Evolutionary conservation across 2,113 vertebrate species (phyloP).

Genomic region (Gymnobelideus leadbeateri): DNA sequence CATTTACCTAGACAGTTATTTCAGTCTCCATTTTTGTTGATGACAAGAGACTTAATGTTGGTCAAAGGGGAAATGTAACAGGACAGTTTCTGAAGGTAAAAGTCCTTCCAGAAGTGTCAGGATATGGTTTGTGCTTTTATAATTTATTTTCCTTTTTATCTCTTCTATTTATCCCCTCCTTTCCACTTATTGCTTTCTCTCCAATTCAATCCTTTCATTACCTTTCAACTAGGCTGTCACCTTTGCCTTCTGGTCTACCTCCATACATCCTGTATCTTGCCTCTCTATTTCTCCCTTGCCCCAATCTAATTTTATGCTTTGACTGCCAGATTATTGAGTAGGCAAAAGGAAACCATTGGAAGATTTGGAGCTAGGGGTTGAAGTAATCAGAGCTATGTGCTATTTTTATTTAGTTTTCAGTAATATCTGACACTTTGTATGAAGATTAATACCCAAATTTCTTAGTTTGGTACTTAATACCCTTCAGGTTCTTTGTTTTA

Average conservation of each 20-base stretch:
- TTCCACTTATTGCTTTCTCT: not conserved
- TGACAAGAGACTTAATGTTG: not conserved
- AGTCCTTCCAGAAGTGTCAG: not conserved
- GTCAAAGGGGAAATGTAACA: not conserved
- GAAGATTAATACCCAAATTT: too few species aligned
- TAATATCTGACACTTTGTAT: too few species aligned
- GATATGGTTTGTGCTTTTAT: not conserved
- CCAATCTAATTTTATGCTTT: not conserved
- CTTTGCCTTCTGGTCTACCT: not conserved
- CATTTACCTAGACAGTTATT: rapidly evolving
- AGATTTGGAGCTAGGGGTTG: not conserved
- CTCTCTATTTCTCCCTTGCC: not conserved
- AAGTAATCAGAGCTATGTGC: not conserved
- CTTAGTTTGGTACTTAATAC: not conserved
- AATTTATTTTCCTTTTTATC: not conserved
- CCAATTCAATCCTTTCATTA: not conserved
- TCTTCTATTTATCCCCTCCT: not conserved
- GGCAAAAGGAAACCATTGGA: not conserved
- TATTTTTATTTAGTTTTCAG: not conserved
- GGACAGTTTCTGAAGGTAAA: not conserved
- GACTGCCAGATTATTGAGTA: not conserved
- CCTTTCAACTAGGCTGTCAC: not conserved
- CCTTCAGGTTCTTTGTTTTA: not conserved
- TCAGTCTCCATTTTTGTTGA: rapidly evolving
- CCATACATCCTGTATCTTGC: not conserved